Evolutionary conservation across 2,113 vertebrate genomes (phyloP).

Genomic region (Scomber japonicus): DNA sequence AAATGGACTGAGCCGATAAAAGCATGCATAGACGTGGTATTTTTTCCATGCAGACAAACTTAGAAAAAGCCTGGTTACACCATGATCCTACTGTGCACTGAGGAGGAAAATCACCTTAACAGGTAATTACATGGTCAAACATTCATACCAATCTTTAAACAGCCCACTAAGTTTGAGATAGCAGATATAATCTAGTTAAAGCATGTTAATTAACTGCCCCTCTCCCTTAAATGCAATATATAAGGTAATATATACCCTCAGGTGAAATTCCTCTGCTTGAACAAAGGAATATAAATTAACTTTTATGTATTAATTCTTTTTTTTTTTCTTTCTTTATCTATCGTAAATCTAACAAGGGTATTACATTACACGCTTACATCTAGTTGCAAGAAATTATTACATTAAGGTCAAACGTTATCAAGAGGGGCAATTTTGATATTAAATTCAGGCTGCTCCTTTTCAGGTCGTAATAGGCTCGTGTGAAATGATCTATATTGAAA

Average conservation of each 20-base stretch:
- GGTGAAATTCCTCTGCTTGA: constrained; percentile 46
- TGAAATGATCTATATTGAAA: constrained; percentile 41
- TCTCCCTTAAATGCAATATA: constrained; percentile 36
- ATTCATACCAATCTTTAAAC: constrained; percentile 33
- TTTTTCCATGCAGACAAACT: background rate
- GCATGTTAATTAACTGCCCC: constrained; percentile 50
- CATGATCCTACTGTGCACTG: constrained; percentile 8
- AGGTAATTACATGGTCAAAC: constrained; percentile 50
- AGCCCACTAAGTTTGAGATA: constrained; percentile 30
- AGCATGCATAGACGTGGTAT: background rate
- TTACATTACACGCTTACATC: constrained; percentile 24
- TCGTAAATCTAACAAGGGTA: constrained; percentile 47
- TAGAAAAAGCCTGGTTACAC: background rate
- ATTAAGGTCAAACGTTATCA: constrained; percentile 43
- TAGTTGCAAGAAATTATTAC: constrained; percentile 33
- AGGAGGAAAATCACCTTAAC: constrained; percentile 40
- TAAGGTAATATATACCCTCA: constrained; percentile 51
- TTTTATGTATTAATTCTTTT: constrained; percentile 49
- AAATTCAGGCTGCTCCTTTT: constrained; percentile 40
- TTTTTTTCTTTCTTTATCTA: constrained; percentile 33
- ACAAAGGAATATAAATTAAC: constrained; percentile 66
- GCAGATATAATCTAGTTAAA: constrained; percentile 26
- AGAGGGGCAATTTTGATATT: constrained; percentile 38
- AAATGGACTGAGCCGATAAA: constrained; percentile 1
- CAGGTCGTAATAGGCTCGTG: constrained; percentile 36